phyloP scores from a whole-genome alignment of 2,797 vertebrate species.

The Mus spretus region DNA sequence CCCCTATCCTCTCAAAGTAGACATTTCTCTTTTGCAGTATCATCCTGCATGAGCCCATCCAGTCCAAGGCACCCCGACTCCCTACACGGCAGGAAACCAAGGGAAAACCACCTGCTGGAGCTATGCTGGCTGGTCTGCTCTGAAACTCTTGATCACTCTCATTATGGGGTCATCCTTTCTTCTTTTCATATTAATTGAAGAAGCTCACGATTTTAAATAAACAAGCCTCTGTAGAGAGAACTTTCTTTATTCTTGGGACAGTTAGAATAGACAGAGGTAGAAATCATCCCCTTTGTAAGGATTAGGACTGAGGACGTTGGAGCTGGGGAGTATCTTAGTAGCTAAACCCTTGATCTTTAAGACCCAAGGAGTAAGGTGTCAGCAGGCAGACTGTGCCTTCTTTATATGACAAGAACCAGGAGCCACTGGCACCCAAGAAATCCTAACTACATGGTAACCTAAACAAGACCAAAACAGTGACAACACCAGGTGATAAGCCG shows the following conservation, averaged over 20 bases:
- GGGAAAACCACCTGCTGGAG: fast-evolving
- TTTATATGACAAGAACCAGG: background rate
- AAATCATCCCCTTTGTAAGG: background rate
- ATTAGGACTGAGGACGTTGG: background rate
- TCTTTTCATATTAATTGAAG: background rate
- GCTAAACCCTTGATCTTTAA: background rate
- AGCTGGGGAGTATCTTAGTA: background rate
- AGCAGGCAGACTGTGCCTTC: background rate
- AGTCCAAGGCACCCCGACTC: too few relatives aligned
- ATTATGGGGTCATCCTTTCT: fast-evolving
- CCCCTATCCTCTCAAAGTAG: background rate
- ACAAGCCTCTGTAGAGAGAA: background rate
- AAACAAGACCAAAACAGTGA: background rate
- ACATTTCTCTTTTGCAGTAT: fast-evolving
- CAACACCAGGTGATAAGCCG: background rate
- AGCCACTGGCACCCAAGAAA: background rate
- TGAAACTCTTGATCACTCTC: background rate
- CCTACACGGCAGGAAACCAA: background rate
- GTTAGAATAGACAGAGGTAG: background rate
- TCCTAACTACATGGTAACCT: background rate
- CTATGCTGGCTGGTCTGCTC: background rate
- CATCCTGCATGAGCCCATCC: background rate
- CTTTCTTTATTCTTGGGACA: background rate
- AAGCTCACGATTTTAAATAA: background rate
- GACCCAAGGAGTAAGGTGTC: background rate